These are phyloP conservation scores for Hyaena hyaena DNA, from an alignment of 2,113 vertebrate species.

Conservation along the genomic window DNA sequence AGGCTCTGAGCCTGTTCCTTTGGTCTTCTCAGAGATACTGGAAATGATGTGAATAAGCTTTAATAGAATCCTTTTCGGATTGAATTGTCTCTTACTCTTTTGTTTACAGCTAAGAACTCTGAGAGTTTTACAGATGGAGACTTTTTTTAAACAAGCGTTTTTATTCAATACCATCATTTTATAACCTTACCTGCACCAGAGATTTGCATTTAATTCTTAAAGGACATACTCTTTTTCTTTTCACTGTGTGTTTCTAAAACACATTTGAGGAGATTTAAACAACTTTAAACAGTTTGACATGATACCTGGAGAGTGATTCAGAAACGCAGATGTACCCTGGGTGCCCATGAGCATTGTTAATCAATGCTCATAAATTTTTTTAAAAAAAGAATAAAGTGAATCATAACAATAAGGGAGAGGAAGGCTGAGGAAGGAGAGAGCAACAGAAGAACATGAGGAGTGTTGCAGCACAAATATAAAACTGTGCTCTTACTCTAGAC, in stretches of 20 bases:
- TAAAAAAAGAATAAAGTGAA: neutral
- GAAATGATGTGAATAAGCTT: neutral
- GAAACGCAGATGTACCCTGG: neutral
- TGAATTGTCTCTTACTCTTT: neutral
- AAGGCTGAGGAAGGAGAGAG: neutral
- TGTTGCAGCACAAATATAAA: neutral
- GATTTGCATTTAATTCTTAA: conserved; percentile 36
- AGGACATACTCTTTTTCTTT: neutral
- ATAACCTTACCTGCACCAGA: neutral
- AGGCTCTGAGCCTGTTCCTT: neutral
- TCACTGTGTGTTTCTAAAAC: conserved; percentile 30
- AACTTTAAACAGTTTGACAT: neutral
- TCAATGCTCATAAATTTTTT: neutral
- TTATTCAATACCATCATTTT: conserved; percentile 9
- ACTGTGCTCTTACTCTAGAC: rapidly evolving
- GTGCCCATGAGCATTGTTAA: neutral
- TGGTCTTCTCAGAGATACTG: neutral
- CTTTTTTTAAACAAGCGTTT: neutral
- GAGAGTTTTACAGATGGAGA: neutral
- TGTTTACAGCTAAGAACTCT: neutral
- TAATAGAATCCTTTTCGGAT: neutral
- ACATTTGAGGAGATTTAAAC: neutral
- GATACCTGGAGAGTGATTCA: neutral
- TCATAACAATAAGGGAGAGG: neutral
- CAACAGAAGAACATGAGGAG: neutral